Evolutionary conservation across 2,888 invertebrate species (phyloP).

Genomic region (Acrobasis consociella): DNA sequence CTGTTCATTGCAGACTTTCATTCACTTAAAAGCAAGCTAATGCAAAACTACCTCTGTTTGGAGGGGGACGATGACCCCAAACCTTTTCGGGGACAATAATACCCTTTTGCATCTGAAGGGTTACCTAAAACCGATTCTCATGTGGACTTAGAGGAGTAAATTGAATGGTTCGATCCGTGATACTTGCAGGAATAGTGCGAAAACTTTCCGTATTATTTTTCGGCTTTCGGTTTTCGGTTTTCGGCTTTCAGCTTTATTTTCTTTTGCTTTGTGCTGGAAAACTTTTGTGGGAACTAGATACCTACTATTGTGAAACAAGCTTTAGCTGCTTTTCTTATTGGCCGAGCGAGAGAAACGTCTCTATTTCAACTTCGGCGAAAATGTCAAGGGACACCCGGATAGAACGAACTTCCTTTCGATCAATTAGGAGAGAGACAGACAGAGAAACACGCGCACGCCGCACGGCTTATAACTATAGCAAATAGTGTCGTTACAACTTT

Average conservation of each 20-base stretch:
- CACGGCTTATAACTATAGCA: no score
- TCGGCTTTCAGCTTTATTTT: neutral
- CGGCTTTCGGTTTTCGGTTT: neutral
- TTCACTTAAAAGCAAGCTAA: conserved; percentile 33
- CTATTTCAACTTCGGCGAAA: no score
- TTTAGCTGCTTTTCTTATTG: no score
- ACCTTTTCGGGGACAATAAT: conserved; percentile 32
- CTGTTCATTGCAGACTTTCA: conserved; percentile 28
- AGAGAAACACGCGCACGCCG: no score
- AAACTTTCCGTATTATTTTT: neutral
- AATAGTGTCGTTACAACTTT: no score
- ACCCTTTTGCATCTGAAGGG: conserved; percentile 27
- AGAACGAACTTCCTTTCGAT: no score
- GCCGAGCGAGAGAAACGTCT: no score
- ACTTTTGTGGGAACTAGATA: neutral
- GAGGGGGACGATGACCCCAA: conserved; percentile 29
- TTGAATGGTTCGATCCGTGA: conserved; percentile 9
- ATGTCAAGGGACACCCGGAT: no score
- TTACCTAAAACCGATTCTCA: conserved; percentile 31
- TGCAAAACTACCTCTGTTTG: conserved; percentile 31
- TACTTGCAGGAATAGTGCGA: neutral
- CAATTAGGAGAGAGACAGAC: no score
- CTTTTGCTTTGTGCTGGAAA: neutral
- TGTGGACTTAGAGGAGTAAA: conserved; percentile 27
- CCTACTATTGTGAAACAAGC: no score